Evolutionary conservation across 1,140 invertebrate species (phyloP).

Genomic region (Drosophila sulfurigaster): DNA sequence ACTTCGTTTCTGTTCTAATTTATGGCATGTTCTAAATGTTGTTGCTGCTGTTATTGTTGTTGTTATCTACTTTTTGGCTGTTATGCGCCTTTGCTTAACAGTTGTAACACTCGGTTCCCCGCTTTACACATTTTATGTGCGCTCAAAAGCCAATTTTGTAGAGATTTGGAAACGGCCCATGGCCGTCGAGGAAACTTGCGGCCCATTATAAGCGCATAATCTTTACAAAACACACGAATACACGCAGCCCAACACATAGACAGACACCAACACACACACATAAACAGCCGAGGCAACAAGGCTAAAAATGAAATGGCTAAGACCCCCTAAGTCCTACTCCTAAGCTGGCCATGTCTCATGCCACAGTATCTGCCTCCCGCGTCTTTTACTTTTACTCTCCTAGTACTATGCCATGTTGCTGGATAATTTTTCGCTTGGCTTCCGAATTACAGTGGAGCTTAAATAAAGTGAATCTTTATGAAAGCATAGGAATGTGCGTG

Average conservation of each 20-base stretch:
- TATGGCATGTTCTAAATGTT: slow-evolving; percentile 59
- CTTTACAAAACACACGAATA: slow-evolving; percentile 71
- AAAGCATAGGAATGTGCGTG: not conserved
- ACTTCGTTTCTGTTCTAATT: slow-evolving; percentile 75
- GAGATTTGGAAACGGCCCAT: slow-evolving; percentile 68
- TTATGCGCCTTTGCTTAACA: slow-evolving; percentile 63
- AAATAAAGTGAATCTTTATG: slow-evolving; percentile 16
- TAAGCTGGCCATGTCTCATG: slow-evolving; percentile 32
- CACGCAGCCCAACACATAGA: slow-evolving; percentile 18
- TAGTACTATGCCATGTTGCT: slow-evolving; percentile 53
- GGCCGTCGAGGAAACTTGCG: slow-evolving; percentile 64
- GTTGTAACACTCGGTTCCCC: slow-evolving; percentile 65
- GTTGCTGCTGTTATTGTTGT: slow-evolving; percentile 39
- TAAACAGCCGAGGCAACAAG: slow-evolving; percentile 27
- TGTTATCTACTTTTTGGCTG: slow-evolving; percentile 60
- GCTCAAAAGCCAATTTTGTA: slow-evolving; percentile 83
- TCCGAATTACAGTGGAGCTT: slow-evolving; percentile 41
- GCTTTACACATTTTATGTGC: slow-evolving; percentile 80
- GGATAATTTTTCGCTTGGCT: slow-evolving; percentile 70
- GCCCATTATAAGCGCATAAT: slow-evolving; percentile 83
- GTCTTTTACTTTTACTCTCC: slow-evolving; percentile 2
- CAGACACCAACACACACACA: slow-evolving; percentile 11
- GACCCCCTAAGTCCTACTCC: slow-evolving; percentile 46
- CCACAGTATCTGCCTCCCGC: not conserved
- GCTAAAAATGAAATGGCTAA: slow-evolving; percentile 77